Evolutionary conservation across 2,113 vertebrate species (phyloP), one percentile per base, ranked within the genome.

Genomic region (Phylloscopus trochiloides): DNA sequence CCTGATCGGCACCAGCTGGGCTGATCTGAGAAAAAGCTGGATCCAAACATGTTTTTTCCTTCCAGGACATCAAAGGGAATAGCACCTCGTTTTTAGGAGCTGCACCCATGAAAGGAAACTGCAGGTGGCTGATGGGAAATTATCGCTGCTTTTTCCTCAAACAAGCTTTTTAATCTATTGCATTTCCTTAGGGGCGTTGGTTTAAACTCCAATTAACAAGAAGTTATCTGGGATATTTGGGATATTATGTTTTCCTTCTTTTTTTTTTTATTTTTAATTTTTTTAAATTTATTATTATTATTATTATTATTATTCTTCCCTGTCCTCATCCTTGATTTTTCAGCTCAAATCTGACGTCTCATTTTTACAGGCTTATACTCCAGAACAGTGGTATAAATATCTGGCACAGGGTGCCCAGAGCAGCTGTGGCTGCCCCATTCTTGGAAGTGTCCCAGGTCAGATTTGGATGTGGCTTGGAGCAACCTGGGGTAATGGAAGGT

Each of bases 51-150:
- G 1, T 54, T 45, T 36, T 84, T 95, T 96, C 87, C 94, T 86
- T 84, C 80, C 90, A 29, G 20, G 47, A 95, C 90, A 96, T 97
- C 97, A 97, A 96, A 97, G 55, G 84, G 58, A 66, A 34, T 31
- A 67, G 85, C 0, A 4, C 29, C 70, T 87, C 7, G 0, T 8
- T 78, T 77, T n/a, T 29, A 58, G 48, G 70, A 73, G 74, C 29
- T 85, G 51, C 0, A 4, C 55, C 65, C 62, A 36, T 0, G 7
- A 40, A 65, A 72, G 88, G 83, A 89, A 75, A 52, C 3, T 0
- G 22, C 1, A 2, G 58, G 43, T 0, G 0, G 59, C 32, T 0
- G 0, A 9, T 52, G 47, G 73, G 74, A 89, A 85, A 58, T 51
- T 3, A 29, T 45, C 1, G 3, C 3, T 54, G 45, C 54, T 67